A percentile compares a stretch with the other conserved stretches of the same genome.
phyloP scores from a whole-genome alignment of 2,113 vertebrate genomes.

The Pituophis catenifer region DNA sequence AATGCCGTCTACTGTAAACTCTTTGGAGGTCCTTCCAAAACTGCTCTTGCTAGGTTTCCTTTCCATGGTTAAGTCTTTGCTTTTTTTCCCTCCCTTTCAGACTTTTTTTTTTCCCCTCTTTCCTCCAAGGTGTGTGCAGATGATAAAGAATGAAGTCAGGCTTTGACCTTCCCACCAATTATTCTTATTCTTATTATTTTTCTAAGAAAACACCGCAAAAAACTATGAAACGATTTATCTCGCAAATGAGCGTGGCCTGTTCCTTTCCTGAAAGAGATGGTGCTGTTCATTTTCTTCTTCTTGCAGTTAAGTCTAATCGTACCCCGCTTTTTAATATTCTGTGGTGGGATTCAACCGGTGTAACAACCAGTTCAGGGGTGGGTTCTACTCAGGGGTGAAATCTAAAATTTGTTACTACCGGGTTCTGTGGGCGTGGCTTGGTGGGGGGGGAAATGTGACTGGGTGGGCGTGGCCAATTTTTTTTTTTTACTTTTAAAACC shows the following conservation, averaged over 20 bases:
- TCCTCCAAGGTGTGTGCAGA: neutral
- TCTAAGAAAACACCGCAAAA: neutral
- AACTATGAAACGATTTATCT: neutral
- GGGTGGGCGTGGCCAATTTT: too few relatives aligned
- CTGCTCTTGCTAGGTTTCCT: neutral
- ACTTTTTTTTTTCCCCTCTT: too few relatives aligned
- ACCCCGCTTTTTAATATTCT: neutral
- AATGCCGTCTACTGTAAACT: fast-evolving
- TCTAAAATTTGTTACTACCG: too few relatives aligned
- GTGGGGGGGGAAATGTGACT: too few relatives aligned
- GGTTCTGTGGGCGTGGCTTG: too few relatives aligned
- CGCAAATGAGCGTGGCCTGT: neutral
- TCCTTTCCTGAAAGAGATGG: neutral
- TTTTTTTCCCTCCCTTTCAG: neutral
- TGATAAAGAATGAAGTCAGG: neutral
- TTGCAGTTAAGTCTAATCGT: neutral
- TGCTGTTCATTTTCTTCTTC: neutral
- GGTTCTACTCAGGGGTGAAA: too few relatives aligned
- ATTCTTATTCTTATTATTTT: neutral
- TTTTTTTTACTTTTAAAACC: too few relatives aligned
- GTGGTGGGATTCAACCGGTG: too few relatives aligned
- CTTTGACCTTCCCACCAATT: neutral
- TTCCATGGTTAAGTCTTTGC: fast-evolving
- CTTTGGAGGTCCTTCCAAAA: neutral
- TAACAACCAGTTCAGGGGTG: too few relatives aligned